A percentile compares a stretch with the other conserved stretches of the same genome.
Conservation (phyloP, 2,113 vertebrate genomes). For the Pantherophis guttatus region DNA sequence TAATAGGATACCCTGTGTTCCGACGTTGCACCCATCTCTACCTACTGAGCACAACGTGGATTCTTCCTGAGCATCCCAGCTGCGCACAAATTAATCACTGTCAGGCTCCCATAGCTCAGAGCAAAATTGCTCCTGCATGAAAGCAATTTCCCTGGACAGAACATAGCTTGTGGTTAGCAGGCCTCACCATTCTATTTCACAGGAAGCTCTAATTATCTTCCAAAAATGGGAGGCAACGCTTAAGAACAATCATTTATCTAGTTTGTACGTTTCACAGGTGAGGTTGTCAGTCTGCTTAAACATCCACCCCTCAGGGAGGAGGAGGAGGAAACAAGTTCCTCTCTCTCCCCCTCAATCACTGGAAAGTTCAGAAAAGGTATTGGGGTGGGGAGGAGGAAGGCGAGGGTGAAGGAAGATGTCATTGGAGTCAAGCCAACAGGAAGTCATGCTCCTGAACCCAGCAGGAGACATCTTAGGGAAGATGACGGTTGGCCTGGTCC, state of each 20-base stretch:
- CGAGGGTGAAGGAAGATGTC: not conserved
- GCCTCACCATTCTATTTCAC: not conserved
- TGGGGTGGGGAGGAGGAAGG: not conserved
- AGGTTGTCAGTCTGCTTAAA: constrained; percentile 26
- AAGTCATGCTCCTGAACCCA: not conserved
- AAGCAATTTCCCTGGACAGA: constrained; percentile 27
- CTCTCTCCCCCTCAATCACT: not conserved
- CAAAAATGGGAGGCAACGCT: constrained; percentile 32
- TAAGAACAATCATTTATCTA: constrained; percentile 29
- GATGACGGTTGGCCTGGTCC: not conserved
- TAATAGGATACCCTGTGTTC: not conserved
- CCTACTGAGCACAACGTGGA: not conserved
- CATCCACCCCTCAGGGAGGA: not conserved
- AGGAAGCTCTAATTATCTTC: constrained; percentile 25
- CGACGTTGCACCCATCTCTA: not conserved
- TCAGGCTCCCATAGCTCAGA: not conserved
- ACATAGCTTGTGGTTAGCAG: constrained; percentile 24
- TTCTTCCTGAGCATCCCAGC: constrained; percentile 9
- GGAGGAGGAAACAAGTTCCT: not conserved
- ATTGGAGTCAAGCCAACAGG: not conserved
- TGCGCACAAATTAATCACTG: constrained; percentile 17
- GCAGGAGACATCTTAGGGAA: not conserved
- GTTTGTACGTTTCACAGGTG: constrained; percentile 17
- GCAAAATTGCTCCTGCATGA: constrained; percentile 33
- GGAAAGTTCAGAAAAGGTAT: constrained; percentile 18